A percentile compares a stretch with the other conserved stretches of the same genome.
These are phyloP conservation scores for Rhinoptilus africanus DNA, from an alignment of 2,113 vertebrate species.

Conservation along the genomic window DNA sequence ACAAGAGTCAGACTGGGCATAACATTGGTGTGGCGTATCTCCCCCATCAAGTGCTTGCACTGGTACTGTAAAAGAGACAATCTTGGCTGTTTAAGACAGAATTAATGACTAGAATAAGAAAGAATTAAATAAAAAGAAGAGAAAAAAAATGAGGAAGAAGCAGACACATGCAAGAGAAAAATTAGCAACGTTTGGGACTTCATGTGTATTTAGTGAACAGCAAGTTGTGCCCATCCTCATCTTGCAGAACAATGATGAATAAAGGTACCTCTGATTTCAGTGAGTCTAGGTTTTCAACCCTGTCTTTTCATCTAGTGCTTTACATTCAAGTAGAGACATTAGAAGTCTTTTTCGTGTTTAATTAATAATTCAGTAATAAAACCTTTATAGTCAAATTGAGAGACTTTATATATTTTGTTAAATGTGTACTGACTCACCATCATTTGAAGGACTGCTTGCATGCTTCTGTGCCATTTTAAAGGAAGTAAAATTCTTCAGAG, in stretches of 20 bases:
- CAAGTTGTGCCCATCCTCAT: neutral
- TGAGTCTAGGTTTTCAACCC: neutral
- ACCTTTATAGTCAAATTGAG: neutral
- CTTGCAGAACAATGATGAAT: neutral
- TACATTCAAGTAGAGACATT: neutral
- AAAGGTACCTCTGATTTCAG: neutral
- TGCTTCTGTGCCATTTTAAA: neutral
- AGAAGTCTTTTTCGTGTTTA: neutral
- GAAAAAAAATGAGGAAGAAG: neutral
- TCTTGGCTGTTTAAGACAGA: neutral
- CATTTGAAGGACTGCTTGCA: neutral
- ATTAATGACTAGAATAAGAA: neutral
- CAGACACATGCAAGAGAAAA: neutral
- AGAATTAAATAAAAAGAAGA: neutral
- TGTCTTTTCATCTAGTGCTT: neutral
- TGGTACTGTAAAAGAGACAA: neutral
- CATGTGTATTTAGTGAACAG: neutral
- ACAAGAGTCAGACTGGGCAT: neutral
- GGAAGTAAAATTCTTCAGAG: neutral
- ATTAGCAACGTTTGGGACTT: neutral
- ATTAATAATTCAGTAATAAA: neutral
- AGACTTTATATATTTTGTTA: neutral
- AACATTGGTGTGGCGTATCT: neutral
- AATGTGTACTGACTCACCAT: neutral
- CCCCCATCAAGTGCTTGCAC: no score